Evolutionary conservation across 2,113 vertebrate species (phyloP), one percentile per base, ranked within the genome.

Genomic region (Tragulus kanchil): DNA sequence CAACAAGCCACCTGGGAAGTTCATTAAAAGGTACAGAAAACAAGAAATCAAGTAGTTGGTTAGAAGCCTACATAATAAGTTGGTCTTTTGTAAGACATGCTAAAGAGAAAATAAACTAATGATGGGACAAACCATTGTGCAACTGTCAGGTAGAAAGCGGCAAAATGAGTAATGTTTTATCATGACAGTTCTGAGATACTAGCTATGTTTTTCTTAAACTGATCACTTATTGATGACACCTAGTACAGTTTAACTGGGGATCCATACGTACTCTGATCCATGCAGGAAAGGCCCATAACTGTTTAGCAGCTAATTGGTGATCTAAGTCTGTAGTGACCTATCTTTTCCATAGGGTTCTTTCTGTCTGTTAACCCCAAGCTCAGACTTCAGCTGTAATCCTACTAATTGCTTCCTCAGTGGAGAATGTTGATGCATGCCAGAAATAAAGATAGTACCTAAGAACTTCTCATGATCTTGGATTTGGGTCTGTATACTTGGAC

Each of bases 31-130:
- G 2, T 31, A 62, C 15, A 45, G 5, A 36, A 65, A 95, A 69
- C 56, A 21, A 28, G 84, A 36, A 50, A 58, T 71, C 11, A 28
- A 85, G 42, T 59, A 62, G 19, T 7, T 84, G 59, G 11, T 31
- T 6, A 73, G 4, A 59, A 88, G 15, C 10, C 10, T 48, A 23
- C 84, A 19, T 84, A 94, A 14, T 59, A 75, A 86, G 4, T 61
- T 48, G 67, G 1, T 28, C 73, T 69, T 64, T 8, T 16, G 2
- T n/a, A 79, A 86, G 9, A 2, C 31, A 58, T 61, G 2, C 23
- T 85, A 62, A 85, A 75, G 5, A 69, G 26, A 85, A 10, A 81
- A 85, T 91, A 26, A 85, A 58, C 11, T 50, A 90, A 61, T 64
- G 8, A 17, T 31, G n/a, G 0, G 8, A 26, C 15, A 48, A 87